A percentile compares a stretch with the other conserved stretches of the same genome.
Conservation (phyloP, 2,888 invertebrate genomes). For the Pristionchus fissidentatus region DNA sequence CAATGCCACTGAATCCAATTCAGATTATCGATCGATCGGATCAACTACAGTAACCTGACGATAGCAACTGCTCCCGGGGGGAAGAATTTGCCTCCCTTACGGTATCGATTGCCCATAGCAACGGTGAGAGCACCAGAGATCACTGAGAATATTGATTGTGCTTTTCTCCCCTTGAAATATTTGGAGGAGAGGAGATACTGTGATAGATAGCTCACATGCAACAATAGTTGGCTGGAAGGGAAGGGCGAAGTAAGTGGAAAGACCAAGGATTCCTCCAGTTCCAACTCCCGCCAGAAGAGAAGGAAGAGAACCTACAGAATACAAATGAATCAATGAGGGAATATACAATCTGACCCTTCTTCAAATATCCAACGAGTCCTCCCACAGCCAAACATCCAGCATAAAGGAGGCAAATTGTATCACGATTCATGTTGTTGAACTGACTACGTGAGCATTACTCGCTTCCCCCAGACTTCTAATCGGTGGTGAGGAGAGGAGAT, state of each 20-base stretch:
- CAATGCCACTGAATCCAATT: neutral
- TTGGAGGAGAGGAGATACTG: too few species aligned
- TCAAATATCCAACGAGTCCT: neutral
- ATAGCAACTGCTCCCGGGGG: neutral
- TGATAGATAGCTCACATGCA: neutral
- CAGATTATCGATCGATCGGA: too few species aligned
- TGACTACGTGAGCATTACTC: neutral
- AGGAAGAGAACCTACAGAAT: neutral
- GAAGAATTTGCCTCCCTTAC: slow-evolving; percentile 4
- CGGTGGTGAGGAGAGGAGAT: neutral
- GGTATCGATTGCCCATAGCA: slow-evolving; percentile 15
- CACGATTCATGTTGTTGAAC: neutral
- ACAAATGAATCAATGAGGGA: neutral
- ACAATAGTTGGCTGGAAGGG: slow-evolving; percentile 9
- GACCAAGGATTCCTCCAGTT: neutral
- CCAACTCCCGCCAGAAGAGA: neutral
- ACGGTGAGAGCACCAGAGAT: neutral
- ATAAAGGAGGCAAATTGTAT: neutral
- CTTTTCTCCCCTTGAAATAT: too few species aligned
- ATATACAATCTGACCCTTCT: neutral
- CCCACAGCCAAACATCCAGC: slow-evolving; percentile 7
- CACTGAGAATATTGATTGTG: too few species aligned
- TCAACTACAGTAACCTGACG: too few species aligned
- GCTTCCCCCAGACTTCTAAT: neutral
- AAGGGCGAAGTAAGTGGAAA: neutral